phyloP scores from a whole-genome alignment of 53 echinoderm and acorn worm species.

The Zoroaster sp. region DNA sequence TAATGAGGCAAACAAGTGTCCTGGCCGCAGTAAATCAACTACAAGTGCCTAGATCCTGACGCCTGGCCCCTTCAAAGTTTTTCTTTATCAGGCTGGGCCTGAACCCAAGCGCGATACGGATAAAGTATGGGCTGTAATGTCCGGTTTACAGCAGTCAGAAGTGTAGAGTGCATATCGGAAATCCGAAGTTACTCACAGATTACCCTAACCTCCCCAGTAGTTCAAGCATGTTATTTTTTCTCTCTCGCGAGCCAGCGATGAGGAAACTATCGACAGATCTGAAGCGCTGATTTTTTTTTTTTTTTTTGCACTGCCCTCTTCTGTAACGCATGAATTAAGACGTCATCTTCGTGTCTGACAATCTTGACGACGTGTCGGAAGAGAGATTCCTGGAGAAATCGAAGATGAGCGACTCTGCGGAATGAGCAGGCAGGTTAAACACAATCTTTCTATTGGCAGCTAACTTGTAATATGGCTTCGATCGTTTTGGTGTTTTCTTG shows the following conservation, averaged over 20 bases:
- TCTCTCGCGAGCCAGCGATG: not conserved
- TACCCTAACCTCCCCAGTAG: not conserved
- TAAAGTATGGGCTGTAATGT: slow-evolving; percentile 2
- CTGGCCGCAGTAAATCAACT: slow-evolving; percentile 32
- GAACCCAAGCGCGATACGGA: not conserved
- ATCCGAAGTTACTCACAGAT: slow-evolving; percentile 19
- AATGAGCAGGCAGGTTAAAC: not conserved
- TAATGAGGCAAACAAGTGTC: slow-evolving; percentile 31
- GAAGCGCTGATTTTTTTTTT: not conserved
- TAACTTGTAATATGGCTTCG: slow-evolving; percentile 32
- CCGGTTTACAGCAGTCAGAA: slow-evolving; percentile 4
- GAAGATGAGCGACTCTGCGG: slow-evolving; percentile 1
- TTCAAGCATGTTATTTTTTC: not conserved
- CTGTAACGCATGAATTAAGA: slow-evolving; percentile 24
- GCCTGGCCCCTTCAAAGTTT: not conserved
- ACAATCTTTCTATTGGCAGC: slow-evolving; percentile 14
- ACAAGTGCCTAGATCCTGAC: slow-evolving; percentile 33
- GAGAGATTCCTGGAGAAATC: slow-evolving; percentile 12
- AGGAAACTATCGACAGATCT: slow-evolving; percentile 10
- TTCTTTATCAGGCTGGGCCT: not conserved
- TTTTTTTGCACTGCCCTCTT: not conserved
- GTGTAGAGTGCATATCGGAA: not conserved
- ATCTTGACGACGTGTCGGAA: slow-evolving; percentile 44
- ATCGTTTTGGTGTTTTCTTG: not conserved
- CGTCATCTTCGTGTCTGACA: slow-evolving; percentile 29